Base-by-base conservation (phyloP, 2,797 vertebrate genomes). In the Muraenolepis orangiensis region DNA sequence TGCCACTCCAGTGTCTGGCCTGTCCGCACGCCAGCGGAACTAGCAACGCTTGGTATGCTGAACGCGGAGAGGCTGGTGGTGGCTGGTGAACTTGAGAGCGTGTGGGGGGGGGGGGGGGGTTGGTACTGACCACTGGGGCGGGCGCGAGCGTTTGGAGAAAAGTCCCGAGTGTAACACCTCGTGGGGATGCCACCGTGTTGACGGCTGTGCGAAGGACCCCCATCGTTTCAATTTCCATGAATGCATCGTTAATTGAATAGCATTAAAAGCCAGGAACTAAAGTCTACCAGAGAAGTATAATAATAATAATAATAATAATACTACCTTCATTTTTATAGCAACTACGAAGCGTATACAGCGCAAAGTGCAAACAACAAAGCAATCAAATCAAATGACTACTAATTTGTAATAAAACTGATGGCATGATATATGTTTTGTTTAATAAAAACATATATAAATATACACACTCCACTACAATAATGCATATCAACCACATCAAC, bases 1-100 rank as follows among this genome's bases (percentile, higher is more conserved):
- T 73, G 64, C 66, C 30, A 5, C 74, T 51, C 32, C 69, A 61
- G 75, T 67, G 76, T 75, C 16, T 6, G 16, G 16, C 42, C 42
- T 51, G 40, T 32, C 74, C 74, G 79, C 70, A 68, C 6, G 20
- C 4, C 29, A 12, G 29, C n/a, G 32, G 61, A 66, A 11, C 23
- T 18, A n/a, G 23, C 18, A 57, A 72, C 64, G 46, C 6, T 42
- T 29, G n/a, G n/a, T n/a, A n/a, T 57, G 20, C 18, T 23, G 6
- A 46, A 46, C 42, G 14, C 0, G 18, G 42, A 46, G 16, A 57
- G 16, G 51, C 51, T n/a, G 46, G 32, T n/a, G n/a, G n/a, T n/a
- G n/a, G 8, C 32, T 34, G 32, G 3, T 34, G 32, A 34, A 34
- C 32, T 34, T 34, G 32, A 34, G 32, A 34, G 32, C 32, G 32